Evolutionary conservation across 1,140 invertebrate species (phyloP), one percentile per base, ranked within the genome.

Genomic region (Papilio glaucus): DNA sequence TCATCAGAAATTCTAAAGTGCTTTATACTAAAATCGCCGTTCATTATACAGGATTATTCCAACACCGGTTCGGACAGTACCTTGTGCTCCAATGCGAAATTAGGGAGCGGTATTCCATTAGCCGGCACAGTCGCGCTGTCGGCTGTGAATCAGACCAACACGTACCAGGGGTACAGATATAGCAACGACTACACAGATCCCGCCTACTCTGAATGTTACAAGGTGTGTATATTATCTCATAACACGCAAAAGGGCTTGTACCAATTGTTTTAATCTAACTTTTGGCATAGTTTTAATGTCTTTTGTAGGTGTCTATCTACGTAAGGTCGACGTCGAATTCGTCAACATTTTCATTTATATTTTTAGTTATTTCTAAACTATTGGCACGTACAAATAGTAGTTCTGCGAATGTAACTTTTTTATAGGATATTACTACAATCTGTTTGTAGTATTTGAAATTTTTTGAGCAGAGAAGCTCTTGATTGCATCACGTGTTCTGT

Each of bases 101-200:
- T 91, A 33, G 92, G 94, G 77, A 91, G 93, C 80, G 85, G 94
- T 71, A 89, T 94, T 81, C 96, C 96, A 1, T 89, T 97, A 12
- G 96, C 96, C 13, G 96, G 96, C 0, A 96, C 96, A 1, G 96
- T 97, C 4, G 95, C 96, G 72, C 93, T 97, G 77, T 94, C 95
- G 37, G 92, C 95, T 69, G 95, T 96, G 80, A 95, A 94, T 75
- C 93, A 87, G 77, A 83, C 79, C 21, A 86, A 85, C 75, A 91
- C 92, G 72, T 94, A 94, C 77, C 90, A 94, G 39, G 89, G 89
- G 62, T 97, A 96, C 89, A 94, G 97, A 86, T 98, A 98, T 91
- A 98, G 97, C 37, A 96, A 96, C 41, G 97, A 98, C 85, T 98
- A 98, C 87, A 96, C 96, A 38, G 97, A 98, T 82, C 95, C 96